Conservation (phyloP, 2,113 vertebrate species). For the Gymnarchus niloticus region DNA sequence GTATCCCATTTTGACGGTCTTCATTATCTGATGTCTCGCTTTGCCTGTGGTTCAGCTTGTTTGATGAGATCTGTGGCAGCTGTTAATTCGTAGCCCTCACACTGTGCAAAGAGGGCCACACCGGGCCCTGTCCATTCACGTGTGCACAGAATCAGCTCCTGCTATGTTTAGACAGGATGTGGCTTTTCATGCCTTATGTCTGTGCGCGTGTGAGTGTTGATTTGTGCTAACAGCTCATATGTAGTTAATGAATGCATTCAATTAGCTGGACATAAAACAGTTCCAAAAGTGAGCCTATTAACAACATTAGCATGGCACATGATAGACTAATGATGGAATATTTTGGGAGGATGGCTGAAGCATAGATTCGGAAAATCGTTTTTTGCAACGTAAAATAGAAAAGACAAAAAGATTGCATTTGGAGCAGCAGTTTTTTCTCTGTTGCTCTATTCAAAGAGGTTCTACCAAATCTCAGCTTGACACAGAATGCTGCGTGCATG, state of each 20-base stretch:
- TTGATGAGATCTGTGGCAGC: slow-evolving; percentile 51
- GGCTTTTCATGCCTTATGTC: neutral
- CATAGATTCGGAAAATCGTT: neutral
- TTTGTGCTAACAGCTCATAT: neutral
- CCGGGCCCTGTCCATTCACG: slow-evolving; percentile 35
- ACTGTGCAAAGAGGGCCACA: slow-evolving; percentile 40
- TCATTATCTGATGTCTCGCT: slow-evolving; percentile 67
- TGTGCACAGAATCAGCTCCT: slow-evolving; percentile 33
- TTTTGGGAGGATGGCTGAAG: neutral
- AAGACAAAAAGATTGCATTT: neutral
- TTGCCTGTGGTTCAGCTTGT: slow-evolving; percentile 48
- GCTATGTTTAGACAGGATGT: neutral
- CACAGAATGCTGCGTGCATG: neutral
- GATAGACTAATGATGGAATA: neutral
- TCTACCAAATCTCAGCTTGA: neutral
- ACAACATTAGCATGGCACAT: neutral
- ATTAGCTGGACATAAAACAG: neutral
- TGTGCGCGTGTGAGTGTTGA: neutral
- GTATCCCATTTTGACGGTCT: slow-evolving; percentile 57
- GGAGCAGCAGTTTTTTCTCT: neutral
- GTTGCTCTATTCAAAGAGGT: neutral
- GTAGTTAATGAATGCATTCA: neutral
- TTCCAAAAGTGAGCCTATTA: neutral
- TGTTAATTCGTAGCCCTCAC: slow-evolving; percentile 55
- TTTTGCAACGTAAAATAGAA: no score